Base-by-base conservation (phyloP, 2,797 vertebrate genomes). In the Pteronotus mesoamericanus region DNA sequence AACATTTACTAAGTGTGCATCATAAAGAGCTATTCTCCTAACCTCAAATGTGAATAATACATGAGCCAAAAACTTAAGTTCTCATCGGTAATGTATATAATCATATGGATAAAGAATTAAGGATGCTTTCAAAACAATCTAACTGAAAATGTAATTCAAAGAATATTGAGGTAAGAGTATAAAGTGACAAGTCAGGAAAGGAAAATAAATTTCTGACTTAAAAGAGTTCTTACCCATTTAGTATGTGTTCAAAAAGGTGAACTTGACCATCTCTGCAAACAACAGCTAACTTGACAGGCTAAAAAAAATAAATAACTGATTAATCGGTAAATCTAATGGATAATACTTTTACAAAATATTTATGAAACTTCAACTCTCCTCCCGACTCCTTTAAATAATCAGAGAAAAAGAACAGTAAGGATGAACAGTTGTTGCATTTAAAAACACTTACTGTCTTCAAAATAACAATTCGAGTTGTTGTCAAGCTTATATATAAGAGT, bases 211-310 rank as follows among this genome's bases (percentile, higher is more conserved):
- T 59, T 72, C n/a, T 59, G 12, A 68, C 32, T 84, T 87, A 32
- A 74, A 80, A 77, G 94, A 91, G 10, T 89, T 83, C 42, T 39
- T 94, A 99, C 99, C 99, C 99, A 97, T 99, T 99, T 97, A 99
- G 98, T 98, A 99, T 99, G 98, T 99, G 99, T 98, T 99, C 99
- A 97, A 99, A 99, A 96, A 99, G 98, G 98, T 99, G 99, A 97
- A 99, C 98, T 97, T 99, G 99, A 42, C 99, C 99, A 10, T 99
- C 99, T 98, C 99, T 99, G 97, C 99, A 99, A 96, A 99, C 99
- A 98, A 99, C 99, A 19, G 99, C 99, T 98, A 99, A 98, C 98
- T 99, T 99, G 97, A 99, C 98, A 26, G 99, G 99, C 99, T 99
- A 72, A 97, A 97, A 95, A 85, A 96, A 97, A 97, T 96, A 94